These are phyloP conservation scores for Heliconius eleuchia DNA, from an alignment of 1,140 invertebrate species.

Conservation along the genomic window DNA sequence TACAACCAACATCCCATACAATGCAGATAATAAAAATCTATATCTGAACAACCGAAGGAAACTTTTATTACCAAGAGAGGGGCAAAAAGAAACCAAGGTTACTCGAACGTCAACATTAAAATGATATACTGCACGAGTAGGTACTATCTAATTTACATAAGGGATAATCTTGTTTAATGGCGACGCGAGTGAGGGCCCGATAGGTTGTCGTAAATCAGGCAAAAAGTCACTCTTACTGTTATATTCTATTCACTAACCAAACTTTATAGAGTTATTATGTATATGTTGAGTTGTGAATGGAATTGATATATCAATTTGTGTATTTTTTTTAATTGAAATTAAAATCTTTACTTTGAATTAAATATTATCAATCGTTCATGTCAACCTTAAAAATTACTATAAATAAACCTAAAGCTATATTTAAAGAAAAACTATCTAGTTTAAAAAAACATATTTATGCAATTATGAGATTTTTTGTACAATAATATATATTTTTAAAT, in stretches of 20 bases:
- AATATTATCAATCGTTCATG: too few species aligned
- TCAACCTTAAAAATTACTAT: too few species aligned
- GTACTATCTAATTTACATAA: constrained; percentile 52
- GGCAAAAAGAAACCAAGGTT: constrained; percentile 17
- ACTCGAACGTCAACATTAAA: constrained; percentile 33
- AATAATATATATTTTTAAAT: too few species aligned
- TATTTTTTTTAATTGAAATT: too few species aligned
- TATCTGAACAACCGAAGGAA: neutral
- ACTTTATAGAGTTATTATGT: neutral
- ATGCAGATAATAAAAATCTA: neutral
- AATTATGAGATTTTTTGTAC: too few species aligned
- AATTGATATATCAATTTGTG: too few species aligned
- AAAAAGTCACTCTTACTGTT: constrained; percentile 37
- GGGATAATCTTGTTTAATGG: constrained; percentile 52
- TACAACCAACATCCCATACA: neutral
- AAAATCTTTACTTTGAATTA: too few species aligned
- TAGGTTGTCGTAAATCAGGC: constrained; percentile 43
- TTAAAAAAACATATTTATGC: too few species aligned
- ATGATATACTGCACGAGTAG: constrained; percentile 46
- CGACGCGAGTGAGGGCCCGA: constrained; percentile 40
- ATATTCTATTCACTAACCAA: constrained; percentile 13
- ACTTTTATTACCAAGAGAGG: neutral
- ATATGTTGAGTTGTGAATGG: neutral
- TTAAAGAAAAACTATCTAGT: too few species aligned
- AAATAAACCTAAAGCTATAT: too few species aligned